phyloP scores from a whole-genome alignment of 1,140 invertebrate genomes.

The Diorhabda carinulata region DNA sequence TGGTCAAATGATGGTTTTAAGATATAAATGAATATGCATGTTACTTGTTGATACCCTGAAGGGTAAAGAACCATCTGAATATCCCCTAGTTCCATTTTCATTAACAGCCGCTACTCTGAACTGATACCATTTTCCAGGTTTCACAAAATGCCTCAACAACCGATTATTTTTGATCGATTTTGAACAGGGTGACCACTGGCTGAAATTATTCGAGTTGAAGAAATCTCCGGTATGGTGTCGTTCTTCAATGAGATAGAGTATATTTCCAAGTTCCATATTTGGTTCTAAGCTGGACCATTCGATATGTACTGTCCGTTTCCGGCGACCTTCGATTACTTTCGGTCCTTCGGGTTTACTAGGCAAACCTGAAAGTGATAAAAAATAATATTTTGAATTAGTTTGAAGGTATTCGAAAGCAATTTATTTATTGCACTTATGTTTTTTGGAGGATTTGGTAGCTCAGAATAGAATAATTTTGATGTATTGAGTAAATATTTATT shows the following conservation, averaged over 20 bases:
- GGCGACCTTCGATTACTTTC: constrained; percentile 38
- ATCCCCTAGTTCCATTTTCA: constrained; percentile 64
- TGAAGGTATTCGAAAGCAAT: no score
- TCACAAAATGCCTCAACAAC: constrained; percentile 55
- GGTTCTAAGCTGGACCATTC: constrained; percentile 41
- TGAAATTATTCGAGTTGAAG: constrained; percentile 51
- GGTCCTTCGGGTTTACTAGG: constrained; percentile 49
- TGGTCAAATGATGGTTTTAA: no score
- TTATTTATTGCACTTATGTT: no score
- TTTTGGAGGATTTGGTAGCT: no score
- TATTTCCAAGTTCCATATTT: constrained; percentile 17
- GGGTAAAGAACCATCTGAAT: constrained; percentile 58
- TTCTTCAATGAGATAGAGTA: constrained; percentile 54
- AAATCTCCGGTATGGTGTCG: constrained; percentile 54
- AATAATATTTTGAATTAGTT: no score
- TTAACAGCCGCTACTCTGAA: constrained; percentile 71
- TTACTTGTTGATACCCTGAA: constrained; percentile 56
- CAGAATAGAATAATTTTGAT: no score
- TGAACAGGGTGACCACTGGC: constrained; percentile 51
- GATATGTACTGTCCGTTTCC: constrained; percentile 43
- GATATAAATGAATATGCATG: not conserved
- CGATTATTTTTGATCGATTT: constrained; percentile 48
- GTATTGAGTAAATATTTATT: no score
- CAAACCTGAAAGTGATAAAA: constrained; percentile 42
- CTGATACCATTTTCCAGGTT: constrained; percentile 72